Base-by-base conservation (phyloP, 2,888 invertebrate genomes). In the Rhyacophila evoluta region DNA sequence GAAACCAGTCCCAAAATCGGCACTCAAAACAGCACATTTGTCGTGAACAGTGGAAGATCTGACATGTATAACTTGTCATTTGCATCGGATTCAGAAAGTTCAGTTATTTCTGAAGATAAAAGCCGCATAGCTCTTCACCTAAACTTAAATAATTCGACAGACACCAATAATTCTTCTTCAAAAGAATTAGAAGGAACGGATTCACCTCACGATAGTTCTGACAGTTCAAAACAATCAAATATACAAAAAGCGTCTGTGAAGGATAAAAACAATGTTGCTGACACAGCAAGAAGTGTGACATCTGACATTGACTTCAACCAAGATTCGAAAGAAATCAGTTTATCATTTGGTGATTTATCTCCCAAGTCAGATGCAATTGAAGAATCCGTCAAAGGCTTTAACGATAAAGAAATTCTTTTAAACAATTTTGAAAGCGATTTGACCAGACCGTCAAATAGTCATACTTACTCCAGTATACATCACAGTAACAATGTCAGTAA, bases 51-150 rank as follows among this genome's bases (percentile, higher is more conserved):
- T 19, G 80, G 77, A 36, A 79, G 79, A 73, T 79, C 82, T 0
- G 82, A 82, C 72, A 79, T 79, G 77, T 81, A 81, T 67, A 81
- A 82, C 37, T 69, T 81, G 1, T 81, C 82, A 2, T 82, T 82
- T 68, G 79, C 77, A 3, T 81, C 80, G 5, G 80, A 82, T 28
- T 79, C 82, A 1, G 78, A 78, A 2, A 79, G 77, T 68, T 73
- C 79, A 15, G 39, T 27, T 36, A 25, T 68, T 5, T 27, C 19
- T 2, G 78, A 77, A 29, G 79, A 81, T 8, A 79, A 78, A n/a
- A 78, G 39, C 15, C 74, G 72, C 15, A 15, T 68, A 10, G 39
- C 67, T 11, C 11, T 78, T 25, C 71, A 77, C 5, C 19, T 77
- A 12, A 77, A 79, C 78, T 39, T 77, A n/a, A 80, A 80, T 19